Percentiles rank a stretch among this genome's conserved stretches.
Conservation (phyloP, 1,140 invertebrate species). For the Lanistes nyassanus region DNA sequence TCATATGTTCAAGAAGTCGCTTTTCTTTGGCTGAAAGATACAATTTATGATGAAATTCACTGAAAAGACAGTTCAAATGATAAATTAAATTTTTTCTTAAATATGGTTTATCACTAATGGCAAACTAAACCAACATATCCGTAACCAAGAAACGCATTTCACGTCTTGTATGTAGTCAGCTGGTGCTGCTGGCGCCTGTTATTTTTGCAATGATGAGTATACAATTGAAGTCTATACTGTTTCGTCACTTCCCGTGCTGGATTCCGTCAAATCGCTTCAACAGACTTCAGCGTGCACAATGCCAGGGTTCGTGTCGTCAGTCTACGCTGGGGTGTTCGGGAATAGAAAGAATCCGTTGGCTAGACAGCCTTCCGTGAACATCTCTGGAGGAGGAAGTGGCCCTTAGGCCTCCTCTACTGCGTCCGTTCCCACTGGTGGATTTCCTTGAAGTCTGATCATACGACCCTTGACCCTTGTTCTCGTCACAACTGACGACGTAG, state of each 20-base stretch:
- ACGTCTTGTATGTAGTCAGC: not conserved
- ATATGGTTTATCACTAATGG: no score
- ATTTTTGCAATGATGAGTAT: no score
- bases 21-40: no score
- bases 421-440: not conserved
- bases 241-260: not conserved
- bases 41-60: no score
- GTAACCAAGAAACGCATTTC: not conserved
- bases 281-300: not conserved
- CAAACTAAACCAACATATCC: no score
- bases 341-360: conserved; percentile 10
- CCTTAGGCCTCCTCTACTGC: not conserved
- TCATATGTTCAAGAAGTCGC: no score
- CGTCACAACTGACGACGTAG: not conserved
- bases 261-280: no score
- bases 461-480: not conserved
- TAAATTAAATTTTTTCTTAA: no score
- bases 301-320: not conserved
- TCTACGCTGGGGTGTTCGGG: conserved; percentile 19
- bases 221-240: not conserved
- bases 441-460: not conserved
- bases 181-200: not conserved
- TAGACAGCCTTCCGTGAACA: conserved; percentile 20
- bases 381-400: conserved; percentile 11
- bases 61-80: no score